Evolutionary conservation across 1,140 invertebrate genomes (phyloP), one percentile per base, ranked within the genome.

Genomic region (Lepeophtheirus salmonis): DNA sequence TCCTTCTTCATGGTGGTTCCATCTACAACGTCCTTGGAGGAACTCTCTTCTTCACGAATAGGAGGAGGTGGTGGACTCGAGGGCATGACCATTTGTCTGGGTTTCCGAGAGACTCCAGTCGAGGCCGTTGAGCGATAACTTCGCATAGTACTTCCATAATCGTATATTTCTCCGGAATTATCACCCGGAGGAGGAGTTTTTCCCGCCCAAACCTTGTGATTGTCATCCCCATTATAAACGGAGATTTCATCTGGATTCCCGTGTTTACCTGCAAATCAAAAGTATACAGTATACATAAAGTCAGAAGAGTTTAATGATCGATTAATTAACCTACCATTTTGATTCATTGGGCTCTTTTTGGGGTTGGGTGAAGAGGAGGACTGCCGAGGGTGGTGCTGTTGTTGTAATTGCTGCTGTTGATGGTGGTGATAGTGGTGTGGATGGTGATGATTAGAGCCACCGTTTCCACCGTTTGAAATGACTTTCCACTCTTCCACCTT

Each of bases 201-300:
- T 10, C 64, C 65, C 18, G 66, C 63, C 87, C 87, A 91, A 1
- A 91, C 83, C 71, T 94, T 92, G 68, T 91, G 88, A 67, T 91
- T 92, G 68, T 90, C 87, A 67, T 90, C 84, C 0, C 84, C 86
- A 67, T 89, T 89, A 68, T 84, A 88, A 20, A 86, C 75, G 56
- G 83, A 84, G 0, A 81, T 72, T 50, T 84, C 82, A 18, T 78
- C 77, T 13, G 65, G 66, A 26, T 63, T 64, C n/a, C 54, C 63
- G 24, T 64, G 65, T 18, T 52, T 61, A 30, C 65, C 66, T 53
- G 64, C 65, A 51, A 64, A 63, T 64, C 50, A 52, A 41, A 10
- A 41, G n/a, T n/a, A 6, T 41, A 10, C 30, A 41, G n/a, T n/a
- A 10, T 41, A 41, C n/a, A 41, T n/a, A 41, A 41, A 41, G 6